Evolutionary conservation across 1,140 invertebrate genomes (phyloP).

Genomic region (Saccostrea glomerata): DNA sequence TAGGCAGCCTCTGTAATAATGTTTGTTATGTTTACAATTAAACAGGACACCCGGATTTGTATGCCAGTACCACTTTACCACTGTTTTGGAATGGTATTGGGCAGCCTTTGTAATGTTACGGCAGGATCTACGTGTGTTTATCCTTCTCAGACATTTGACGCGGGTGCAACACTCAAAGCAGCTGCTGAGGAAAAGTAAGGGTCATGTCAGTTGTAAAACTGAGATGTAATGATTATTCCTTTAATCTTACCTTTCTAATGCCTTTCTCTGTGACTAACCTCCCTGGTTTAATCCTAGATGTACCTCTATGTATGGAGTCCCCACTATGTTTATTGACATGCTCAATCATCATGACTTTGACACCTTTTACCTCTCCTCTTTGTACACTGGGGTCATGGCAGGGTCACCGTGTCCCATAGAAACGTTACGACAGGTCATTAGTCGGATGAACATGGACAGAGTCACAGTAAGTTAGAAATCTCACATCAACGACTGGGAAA

Average conservation of each 20-base stretch:
- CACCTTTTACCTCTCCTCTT: slow-evolving; percentile 76
- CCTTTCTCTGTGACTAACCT: not conserved
- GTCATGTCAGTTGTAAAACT: not conserved
- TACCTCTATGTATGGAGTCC: slow-evolving; percentile 91
- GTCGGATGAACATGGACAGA: slow-evolving; percentile 74
- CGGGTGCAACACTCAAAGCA: slow-evolving; percentile 65
- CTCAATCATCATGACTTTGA: slow-evolving; percentile 80
- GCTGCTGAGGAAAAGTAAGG: slow-evolving; percentile 71
- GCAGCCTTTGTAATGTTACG: slow-evolving; percentile 83
- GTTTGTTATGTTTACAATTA: slow-evolving; percentile 7
- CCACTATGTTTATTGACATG: slow-evolving; percentile 97
- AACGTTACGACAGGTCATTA: slow-evolving; percentile 71
- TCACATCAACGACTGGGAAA: not conserved
- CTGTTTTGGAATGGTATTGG: slow-evolving; percentile 90
- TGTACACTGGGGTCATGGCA: slow-evolving; percentile 80
- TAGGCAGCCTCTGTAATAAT: not conserved
- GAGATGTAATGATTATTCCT: not conserved
- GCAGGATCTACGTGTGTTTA: slow-evolving; percentile 79
- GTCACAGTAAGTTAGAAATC: slow-evolving; percentile 70
- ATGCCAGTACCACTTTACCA: slow-evolving; percentile 95
- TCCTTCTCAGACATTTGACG: slow-evolving; percentile 68
- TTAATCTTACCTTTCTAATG: not conserved
- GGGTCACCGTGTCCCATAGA: slow-evolving; percentile 77
- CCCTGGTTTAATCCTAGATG: slow-evolving; percentile 82
- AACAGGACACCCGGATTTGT: slow-evolving; percentile 82